A percentile compares a stretch with the other conserved stretches of the same genome.
Conservation (phyloP, 2,888 invertebrate species). For the Disparrhopalites patrizii region DNA sequence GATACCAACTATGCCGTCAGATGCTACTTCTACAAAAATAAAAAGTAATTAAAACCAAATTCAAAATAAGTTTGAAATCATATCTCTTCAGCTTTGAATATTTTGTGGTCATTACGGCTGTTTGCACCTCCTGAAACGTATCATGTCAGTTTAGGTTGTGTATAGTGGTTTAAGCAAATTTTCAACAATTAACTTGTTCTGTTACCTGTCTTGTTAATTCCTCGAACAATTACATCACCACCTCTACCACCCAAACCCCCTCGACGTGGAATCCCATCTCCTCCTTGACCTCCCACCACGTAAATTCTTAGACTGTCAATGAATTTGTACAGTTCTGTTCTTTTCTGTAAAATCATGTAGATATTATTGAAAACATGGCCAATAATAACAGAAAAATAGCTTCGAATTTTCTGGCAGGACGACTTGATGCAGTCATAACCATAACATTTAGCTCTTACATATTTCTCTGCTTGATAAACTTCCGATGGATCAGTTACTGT, state of each 20-base stretch:
- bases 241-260: constrained; percentile 90
- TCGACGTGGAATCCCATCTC: constrained; percentile 70
- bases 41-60: constrained; percentile 52
- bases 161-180: too few relatives aligned
- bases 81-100: too few relatives aligned
- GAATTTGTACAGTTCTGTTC: constrained; percentile 16
- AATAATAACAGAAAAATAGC: neutral
- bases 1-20: too few relatives aligned
- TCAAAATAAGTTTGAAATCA: neutral
- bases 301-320: constrained; percentile 74
- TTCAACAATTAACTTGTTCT: neutral
- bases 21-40: neutral
- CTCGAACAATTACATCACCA: constrained; percentile 70
- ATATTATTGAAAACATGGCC: neutral
- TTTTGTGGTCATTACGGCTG: too few relatives aligned
- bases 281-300: constrained; percentile 80
- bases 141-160: too few relatives aligned
- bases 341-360: constrained; percentile 4
- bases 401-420: too few relatives aligned
- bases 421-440: too few relatives aligned
- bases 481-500: neutral
- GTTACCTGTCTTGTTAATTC: constrained; percentile 33
- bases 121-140: too few relatives aligned
- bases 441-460: neutral
- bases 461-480: neutral